Evolutionary conservation across 2,113 vertebrate genomes (phyloP).

Genomic region (Zootoca vivipara): DNA sequence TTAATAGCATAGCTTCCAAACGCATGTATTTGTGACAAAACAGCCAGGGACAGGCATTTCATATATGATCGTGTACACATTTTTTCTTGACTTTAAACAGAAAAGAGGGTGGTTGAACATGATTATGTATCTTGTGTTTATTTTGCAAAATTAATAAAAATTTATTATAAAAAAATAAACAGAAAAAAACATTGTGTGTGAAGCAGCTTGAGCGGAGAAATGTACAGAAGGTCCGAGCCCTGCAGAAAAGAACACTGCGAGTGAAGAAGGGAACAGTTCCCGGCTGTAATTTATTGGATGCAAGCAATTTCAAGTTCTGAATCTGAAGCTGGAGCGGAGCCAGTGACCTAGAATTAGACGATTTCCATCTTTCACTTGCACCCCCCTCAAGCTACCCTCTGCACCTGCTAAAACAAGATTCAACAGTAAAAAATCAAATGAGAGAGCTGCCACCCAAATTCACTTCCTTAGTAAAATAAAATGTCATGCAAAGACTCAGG

Average conservation of each 20-base stretch:
- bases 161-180: too few relatives aligned
- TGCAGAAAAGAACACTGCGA: neutral
- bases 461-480: neutral
- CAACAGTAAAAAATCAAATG: neutral
- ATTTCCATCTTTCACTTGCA: neutral
- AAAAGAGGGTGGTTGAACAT: too few relatives aligned
- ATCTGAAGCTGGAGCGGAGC: neutral
- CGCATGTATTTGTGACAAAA: neutral
- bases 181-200: neutral
- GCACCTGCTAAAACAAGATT: neutral
- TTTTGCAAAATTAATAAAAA: too few relatives aligned
- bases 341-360: slow-evolving; percentile 16
- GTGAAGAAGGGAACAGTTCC: neutral
- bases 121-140: too few relatives aligned
- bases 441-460: neutral
- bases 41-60: neutral
- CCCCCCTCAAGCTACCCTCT: neutral
- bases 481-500: neutral
- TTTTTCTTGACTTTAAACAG: neutral
- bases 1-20: neutral
- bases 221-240: neutral
- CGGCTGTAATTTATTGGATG: slow-evolving; percentile 3
- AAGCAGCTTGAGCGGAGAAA: neutral
- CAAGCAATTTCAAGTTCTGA: neutral
- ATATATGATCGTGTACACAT: neutral